A percentile compares a stretch with the other conserved stretches of the same genome.
These are phyloP conservation scores for Apostichopus californicus DNA, from an alignment of 35 echinoderm and acorn worm genomes.

Conservation along the genomic window DNA sequence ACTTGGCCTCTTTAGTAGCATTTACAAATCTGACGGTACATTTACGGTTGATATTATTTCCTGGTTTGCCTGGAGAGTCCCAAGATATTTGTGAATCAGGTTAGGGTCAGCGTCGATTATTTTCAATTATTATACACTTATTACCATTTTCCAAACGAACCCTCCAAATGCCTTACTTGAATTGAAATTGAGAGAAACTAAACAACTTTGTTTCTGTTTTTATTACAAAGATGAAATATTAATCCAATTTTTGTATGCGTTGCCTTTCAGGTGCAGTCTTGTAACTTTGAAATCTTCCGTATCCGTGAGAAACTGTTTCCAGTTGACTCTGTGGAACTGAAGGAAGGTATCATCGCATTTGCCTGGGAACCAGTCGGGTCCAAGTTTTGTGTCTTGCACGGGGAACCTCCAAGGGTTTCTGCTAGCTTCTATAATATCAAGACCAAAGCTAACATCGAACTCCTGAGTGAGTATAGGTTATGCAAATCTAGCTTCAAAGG, in stretches of 20 bases:
- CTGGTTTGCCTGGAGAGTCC: too few species aligned
- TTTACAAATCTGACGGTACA: too few species aligned
- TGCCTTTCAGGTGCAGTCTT: conserved; percentile 69
- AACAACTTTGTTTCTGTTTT: too few species aligned
- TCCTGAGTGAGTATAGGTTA: conserved; percentile 79
- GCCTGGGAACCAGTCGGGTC: conserved; percentile 95
- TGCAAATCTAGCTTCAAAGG: too few species aligned
- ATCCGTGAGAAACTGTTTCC: conserved; percentile 96
- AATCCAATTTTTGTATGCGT: not conserved
- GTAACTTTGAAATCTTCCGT: conserved; percentile 98
- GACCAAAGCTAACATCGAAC: conserved; percentile 89
- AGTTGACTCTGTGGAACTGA: conserved; percentile 86
- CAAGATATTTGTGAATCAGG: too few species aligned
- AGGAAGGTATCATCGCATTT: conserved; percentile 88
- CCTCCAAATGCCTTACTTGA: too few species aligned
- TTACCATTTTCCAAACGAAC: too few species aligned
- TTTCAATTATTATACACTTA: too few species aligned
- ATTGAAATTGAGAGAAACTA: too few species aligned
- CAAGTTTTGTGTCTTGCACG: conserved; percentile 86
- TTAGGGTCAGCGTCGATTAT: too few species aligned
- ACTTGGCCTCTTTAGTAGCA: too few species aligned
- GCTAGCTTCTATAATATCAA: conserved; percentile 97
- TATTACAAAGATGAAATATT: not conserved
- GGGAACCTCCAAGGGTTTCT: conserved; percentile 84
- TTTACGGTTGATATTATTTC: too few species aligned